Conservation (phyloP, 2,888 invertebrate genomes). For the Hipparchia semele region DNA sequence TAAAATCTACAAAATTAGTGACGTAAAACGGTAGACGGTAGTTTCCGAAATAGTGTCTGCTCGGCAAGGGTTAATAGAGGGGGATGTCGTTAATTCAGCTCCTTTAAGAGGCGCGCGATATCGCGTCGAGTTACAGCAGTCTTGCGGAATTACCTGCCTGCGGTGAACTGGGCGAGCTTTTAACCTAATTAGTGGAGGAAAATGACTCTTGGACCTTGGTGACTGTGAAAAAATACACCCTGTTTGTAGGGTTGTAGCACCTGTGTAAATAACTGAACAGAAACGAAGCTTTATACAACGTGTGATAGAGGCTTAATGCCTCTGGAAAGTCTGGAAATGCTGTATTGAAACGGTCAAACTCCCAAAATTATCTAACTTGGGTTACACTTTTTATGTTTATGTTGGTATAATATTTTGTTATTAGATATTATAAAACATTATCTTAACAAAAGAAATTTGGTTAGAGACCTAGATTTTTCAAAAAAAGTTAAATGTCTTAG, state of each 20-base stretch:
- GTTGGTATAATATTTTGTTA: no score
- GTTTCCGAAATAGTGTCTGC: constrained; percentile 63
- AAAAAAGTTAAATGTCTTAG: no score
- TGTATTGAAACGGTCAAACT: no score
- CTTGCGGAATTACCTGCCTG: constrained; percentile 59
- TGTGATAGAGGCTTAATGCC: no score
- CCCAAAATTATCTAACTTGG: no score
- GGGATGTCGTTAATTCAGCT: constrained; percentile 69
- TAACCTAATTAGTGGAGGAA: constrained; percentile 72
- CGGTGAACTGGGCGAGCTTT: constrained; percentile 66
- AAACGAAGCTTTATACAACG: no score
- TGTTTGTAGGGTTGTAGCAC: background rate
- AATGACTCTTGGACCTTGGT: constrained; percentile 9
- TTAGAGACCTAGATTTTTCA: no score
- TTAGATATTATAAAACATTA: no score
- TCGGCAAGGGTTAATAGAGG: constrained; percentile 69
- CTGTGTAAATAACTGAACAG: background rate
- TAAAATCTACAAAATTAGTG: constrained; percentile 36
- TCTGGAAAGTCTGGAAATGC: no score
- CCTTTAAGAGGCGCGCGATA: constrained; percentile 56
- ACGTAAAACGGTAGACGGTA: constrained; percentile 56
- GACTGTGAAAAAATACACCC: background rate
- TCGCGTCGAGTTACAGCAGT: constrained; percentile 64
- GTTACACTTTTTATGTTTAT: no score
- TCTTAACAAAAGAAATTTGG: no score